Conservation (phyloP, 2,797 vertebrate genomes). For the Delichon dasypus region DNA sequence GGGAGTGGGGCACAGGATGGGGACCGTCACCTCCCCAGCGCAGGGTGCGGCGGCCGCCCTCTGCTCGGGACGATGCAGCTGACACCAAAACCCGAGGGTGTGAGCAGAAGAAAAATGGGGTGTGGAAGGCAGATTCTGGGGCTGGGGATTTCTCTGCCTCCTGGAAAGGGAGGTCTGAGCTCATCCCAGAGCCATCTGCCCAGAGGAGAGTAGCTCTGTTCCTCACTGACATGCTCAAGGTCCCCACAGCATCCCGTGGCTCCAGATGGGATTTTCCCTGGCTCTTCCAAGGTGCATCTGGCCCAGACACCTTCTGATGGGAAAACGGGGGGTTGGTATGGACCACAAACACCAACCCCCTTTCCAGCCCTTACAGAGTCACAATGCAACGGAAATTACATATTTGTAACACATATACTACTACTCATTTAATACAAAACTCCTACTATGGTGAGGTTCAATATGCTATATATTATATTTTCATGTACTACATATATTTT, state of each 20-base stretch:
- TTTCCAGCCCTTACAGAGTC: neutral
- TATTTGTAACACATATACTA: neutral
- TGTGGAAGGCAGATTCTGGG: neutral
- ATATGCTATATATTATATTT: neutral
- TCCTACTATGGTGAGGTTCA: neutral
- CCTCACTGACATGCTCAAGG: neutral
- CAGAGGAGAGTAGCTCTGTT: neutral
- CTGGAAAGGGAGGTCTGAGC: neutral
- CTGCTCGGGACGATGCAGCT: fast-evolving
- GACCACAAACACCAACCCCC: neutral
- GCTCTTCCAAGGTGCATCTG: neutral
- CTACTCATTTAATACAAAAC: neutral
- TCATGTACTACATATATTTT: neutral
- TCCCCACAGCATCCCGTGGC: neutral
- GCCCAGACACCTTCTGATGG: neutral
- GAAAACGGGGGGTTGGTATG: fast-evolving
- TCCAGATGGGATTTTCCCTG: neutral
- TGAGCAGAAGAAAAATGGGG: slow-evolving; percentile 8
- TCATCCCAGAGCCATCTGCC: neutral
- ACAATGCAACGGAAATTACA: fast-evolving
- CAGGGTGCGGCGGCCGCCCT: neutral
- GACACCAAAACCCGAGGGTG: neutral
- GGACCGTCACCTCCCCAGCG: neutral
- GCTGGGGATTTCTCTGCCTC: neutral
- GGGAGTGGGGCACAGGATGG: neutral